Conservation (phyloP, 2,888 invertebrate species). For the Acronicta leporina region DNA sequence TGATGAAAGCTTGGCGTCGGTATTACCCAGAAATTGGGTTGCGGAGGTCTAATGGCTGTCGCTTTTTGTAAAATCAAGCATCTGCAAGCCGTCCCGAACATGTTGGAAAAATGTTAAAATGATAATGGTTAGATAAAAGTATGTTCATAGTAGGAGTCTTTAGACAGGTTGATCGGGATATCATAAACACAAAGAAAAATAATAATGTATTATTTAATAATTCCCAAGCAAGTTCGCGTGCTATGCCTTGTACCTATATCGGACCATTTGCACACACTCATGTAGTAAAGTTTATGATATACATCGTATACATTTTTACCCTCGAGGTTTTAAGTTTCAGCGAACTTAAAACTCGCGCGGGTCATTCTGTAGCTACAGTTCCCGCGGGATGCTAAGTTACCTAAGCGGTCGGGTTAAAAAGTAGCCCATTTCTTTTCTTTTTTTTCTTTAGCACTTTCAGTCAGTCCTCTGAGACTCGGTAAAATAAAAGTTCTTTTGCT, state of each 20-base stretch:
- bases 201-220: no score
- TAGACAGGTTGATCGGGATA: no score
- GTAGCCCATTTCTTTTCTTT: conserved; percentile 28
- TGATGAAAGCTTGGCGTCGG: no score
- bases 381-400: conserved; percentile 45
- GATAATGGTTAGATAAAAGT: no score
- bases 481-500: conserved; percentile 21
- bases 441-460: conserved; percentile 30
- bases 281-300: conserved; percentile 22
- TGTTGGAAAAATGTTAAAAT: no score
- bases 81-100: no score
- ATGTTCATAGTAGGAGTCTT: no score
- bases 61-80: no score
- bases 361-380: conserved; percentile 38
- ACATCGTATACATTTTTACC: conserved; percentile 18
- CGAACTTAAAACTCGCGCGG: conserved; percentile 39
- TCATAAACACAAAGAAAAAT: no score
- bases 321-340: conserved; percentile 45
- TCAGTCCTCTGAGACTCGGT: conserved; percentile 27
- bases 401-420: conserved; percentile 52
- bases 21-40: no score
- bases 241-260: not conserved
- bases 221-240: no score
- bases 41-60: no score
- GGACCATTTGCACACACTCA: conserved; percentile 12